Evolutionary conservation across 2,797 vertebrate genomes (phyloP), one percentile per base, ranked within the genome.

Genomic region (Arrhamphus sclerolepis): DNA sequence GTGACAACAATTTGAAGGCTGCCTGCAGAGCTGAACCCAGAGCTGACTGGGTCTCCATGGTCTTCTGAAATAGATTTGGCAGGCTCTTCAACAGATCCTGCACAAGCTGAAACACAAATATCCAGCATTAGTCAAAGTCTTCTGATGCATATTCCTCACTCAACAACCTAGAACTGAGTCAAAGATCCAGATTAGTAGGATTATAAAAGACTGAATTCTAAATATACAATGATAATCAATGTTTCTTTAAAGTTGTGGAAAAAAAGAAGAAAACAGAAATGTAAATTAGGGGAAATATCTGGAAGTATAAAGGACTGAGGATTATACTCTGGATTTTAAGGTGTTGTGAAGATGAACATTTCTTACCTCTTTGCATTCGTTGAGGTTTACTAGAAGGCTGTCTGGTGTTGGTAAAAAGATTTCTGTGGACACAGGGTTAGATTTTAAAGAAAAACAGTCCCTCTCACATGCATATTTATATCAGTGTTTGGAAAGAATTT

Each of bases 391-490:
- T 86, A 98, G 2, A 89, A 99, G 92, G 90, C 97, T 97, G 89
- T 98, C 97, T 88, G 97, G 96, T 92, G 96, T 97, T 75, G 97
- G 97, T 91, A 99, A 93, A 90, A 99, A 99, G 72, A 99, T 94
- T 93, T 99, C 97, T 99, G 92, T 66, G 75, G 61, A 90, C 75
- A 76, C 57, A 67, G 44, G 29, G 2, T 6, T 6, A n/a, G 14
- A 17, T 48, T 46, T 59, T 20, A 51, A 61, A 66, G 31, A 50
- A 22, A 62, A 50, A 40, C 9, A 6, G 24, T 7, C 3, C 20
- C 13, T 2, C 20, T 2, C 26, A 16, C 6, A 21, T 4, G 18
- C 2, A 18, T 14, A 47, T n/a, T 7, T 6, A 17, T 7, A 7
- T 34, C 19, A 11, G 11, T 17, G 11, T 34, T 56, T 13, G 10